A percentile compares a stretch with the other conserved stretches of the same genome.
Conservation (phyloP, 30 jellyfish, hydroid and myxozoan genomes). For the Turritopsis rubra region DNA sequence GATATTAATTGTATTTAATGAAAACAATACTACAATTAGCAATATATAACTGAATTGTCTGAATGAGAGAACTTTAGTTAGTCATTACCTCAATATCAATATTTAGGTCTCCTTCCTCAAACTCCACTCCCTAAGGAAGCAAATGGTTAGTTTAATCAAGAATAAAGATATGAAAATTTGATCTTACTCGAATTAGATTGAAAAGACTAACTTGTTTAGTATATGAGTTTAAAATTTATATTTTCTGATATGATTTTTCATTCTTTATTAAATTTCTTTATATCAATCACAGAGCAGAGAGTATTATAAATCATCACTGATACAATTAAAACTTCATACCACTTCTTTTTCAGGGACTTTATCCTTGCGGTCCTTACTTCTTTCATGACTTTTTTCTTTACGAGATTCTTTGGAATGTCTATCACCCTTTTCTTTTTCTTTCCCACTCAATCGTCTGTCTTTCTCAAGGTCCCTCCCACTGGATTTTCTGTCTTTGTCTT, state of each 20-base stretch:
- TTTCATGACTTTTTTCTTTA: slow-evolving; percentile 40
- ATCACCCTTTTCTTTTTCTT: slow-evolving; percentile 5
- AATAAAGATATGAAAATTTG: no score
- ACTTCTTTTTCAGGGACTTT: slow-evolving; percentile 31
- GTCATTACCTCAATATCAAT: background rate
- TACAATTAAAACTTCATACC: slow-evolving; percentile 5
- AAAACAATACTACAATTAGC: background rate
- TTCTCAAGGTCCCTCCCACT: slow-evolving; percentile 22
- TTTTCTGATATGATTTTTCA: background rate
- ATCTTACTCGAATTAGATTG: no score
- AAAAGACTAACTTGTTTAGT: no score
- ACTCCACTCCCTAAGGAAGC: background rate
- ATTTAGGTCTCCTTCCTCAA: background rate
- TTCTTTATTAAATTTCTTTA: no score
- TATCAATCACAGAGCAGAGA: background rate
- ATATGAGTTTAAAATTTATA: background rate
- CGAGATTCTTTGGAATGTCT: slow-evolving; percentile 15
- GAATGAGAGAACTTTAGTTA: background rate
- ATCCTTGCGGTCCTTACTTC: slow-evolving; percentile 35
- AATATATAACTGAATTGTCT: background rate
- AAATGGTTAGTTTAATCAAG: background rate
- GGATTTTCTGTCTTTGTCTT: slow-evolving; percentile 25
- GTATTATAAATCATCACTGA: background rate
- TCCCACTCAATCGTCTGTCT: slow-evolving; percentile 2
- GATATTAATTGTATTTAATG: no score